Conservation (phyloP, 1,140 invertebrate species). For the Leptinotarsa texana region DNA sequence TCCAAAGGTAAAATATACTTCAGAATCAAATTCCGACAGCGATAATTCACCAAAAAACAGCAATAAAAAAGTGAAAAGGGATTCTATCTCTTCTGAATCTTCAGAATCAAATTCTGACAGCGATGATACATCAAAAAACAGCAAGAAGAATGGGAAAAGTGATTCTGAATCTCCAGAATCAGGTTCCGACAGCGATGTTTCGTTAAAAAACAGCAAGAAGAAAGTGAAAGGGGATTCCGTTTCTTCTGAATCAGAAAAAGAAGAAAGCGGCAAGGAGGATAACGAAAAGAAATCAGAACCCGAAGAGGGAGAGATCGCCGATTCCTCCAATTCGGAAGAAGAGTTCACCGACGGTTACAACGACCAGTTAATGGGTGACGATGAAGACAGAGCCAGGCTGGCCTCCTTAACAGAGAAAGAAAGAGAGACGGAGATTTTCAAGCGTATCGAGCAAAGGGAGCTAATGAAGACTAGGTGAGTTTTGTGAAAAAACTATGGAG, state of each 20-base stretch:
- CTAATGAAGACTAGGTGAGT: slow-evolving; percentile 81
- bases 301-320: slow-evolving; percentile 63
- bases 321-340: slow-evolving; percentile 62
- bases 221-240: slow-evolving; percentile 62
- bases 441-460: slow-evolving; percentile 91
- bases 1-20: slow-evolving; percentile 55
- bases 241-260: slow-evolving; percentile 74
- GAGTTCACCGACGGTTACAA: slow-evolving; percentile 77
- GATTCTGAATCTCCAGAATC: slow-evolving; percentile 67
- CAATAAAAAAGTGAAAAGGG: slow-evolving; percentile 56
- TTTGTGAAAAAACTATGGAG: too few species aligned
- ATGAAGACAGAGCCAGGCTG: slow-evolving; percentile 86
- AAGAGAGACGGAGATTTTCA: slow-evolving; percentile 95
- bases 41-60: slow-evolving; percentile 35
- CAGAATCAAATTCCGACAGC: slow-evolving; percentile 62
- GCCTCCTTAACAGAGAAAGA: slow-evolving; percentile 96
- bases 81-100: slow-evolving; percentile 64
- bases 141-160: too few species aligned
- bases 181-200: slow-evolving; percentile 57
- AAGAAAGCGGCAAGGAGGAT: slow-evolving; percentile 56
- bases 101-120: slow-evolving; percentile 70
- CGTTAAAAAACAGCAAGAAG: slow-evolving; percentile 48
- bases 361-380: slow-evolving; percentile 96
- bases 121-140: slow-evolving; percentile 38
- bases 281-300: slow-evolving; percentile 51